Evolutionary conservation across 2,113 vertebrate species (phyloP).

Genomic region (Electrona antarctica): DNA sequence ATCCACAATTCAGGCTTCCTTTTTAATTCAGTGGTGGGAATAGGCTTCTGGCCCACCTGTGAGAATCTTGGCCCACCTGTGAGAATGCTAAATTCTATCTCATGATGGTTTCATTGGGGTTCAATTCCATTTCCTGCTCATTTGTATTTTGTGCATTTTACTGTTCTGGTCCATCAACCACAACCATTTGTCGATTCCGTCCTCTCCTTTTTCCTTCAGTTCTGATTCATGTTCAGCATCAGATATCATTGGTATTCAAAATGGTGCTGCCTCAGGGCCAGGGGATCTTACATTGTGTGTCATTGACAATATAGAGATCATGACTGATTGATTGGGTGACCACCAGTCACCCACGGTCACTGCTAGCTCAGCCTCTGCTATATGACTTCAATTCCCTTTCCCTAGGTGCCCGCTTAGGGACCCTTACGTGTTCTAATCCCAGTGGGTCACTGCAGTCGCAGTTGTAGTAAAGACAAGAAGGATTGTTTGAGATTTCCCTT

Average conservation of each 20-base stretch:
- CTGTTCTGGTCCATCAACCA: too few relatives aligned
- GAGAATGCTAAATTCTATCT: too few relatives aligned
- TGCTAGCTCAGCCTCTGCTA: conserved; percentile 7
- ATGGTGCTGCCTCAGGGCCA: conserved; percentile 44
- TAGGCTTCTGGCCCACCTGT: too few relatives aligned
- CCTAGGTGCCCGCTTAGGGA: conserved; percentile 9
- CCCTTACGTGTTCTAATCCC: background rate
- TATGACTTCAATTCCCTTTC: conserved; percentile 26
- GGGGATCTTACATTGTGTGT: conserved; percentile 24
- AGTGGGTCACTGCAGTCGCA: background rate
- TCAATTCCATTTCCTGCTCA: too few relatives aligned
- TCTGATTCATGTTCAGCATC: conserved; percentile 23
- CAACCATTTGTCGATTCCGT: background rate
- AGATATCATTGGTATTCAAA: conserved; percentile 64
- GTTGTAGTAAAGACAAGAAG: background rate
- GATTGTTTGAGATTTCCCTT: background rate
- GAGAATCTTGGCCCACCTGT: background rate
- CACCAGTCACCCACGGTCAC: conserved; percentile 18
- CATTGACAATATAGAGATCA: conserved; percentile 12
- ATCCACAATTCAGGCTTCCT: too few relatives aligned
- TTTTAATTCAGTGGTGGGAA: too few relatives aligned
- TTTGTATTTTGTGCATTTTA: too few relatives aligned
- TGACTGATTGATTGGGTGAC: conserved; percentile 3
- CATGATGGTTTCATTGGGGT: too few relatives aligned
- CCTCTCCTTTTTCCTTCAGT: conserved; percentile 9